A percentile compares a stretch with the other conserved stretches of the same genome.
phyloP scores from a whole-genome alignment of 2,888 invertebrate genomes.

The Eudemis profundana region DNA sequence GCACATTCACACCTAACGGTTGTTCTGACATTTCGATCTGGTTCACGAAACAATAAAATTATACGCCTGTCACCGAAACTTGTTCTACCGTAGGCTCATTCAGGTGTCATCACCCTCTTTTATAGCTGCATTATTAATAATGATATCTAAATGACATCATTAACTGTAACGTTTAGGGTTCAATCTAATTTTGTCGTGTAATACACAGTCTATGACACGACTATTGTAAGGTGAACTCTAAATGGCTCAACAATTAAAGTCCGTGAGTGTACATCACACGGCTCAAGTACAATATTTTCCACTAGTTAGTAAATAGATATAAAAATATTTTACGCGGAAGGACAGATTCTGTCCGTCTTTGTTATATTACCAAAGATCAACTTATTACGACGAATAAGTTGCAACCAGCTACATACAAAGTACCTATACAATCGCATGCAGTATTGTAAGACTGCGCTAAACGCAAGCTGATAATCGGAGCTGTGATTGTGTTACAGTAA shows the following conservation, averaged over 20 bases:
- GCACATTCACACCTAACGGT: conserved; percentile 78
- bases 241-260: no score
- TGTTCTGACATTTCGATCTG: conserved; percentile 73
- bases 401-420: conserved; percentile 44
- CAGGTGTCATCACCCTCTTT: conserved; percentile 60
- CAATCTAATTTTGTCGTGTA: no score
- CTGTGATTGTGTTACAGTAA: conserved; percentile 45
- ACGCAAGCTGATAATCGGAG: conserved; percentile 33
- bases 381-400: conserved; percentile 46
- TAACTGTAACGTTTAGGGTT: conserved; percentile 39
- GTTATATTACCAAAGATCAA: conserved; percentile 50
- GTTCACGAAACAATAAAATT: conserved; percentile 80
- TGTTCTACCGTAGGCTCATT: conserved; percentile 63
- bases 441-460: conserved; percentile 2
- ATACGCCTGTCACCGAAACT: conserved; percentile 65
- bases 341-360: no score
- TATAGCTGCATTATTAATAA: conserved; percentile 31
- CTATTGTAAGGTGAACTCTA: no score
- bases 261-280: no score
- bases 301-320: conserved; percentile 7
- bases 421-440: conserved; percentile 11
- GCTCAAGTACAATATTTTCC: no score
- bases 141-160: conserved; percentile 21
- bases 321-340: no score
- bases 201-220: no score